Evolutionary conservation across 2,888 invertebrate species (phyloP).

Genomic region (Drosophila heteroneura): DNA sequence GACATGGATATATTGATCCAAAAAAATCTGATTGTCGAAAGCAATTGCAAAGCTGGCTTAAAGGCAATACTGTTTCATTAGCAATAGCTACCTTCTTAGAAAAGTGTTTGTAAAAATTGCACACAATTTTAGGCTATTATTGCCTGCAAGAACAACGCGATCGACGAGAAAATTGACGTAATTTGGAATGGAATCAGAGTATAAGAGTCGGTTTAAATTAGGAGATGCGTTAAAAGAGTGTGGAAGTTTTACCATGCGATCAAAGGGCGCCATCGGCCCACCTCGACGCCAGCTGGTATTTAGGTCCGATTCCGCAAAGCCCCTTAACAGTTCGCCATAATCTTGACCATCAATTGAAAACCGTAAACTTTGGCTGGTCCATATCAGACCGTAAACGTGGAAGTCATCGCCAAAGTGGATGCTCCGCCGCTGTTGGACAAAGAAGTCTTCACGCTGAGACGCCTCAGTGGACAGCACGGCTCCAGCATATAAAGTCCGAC

Average conservation of each 20-base stretch:
- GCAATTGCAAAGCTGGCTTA: neutral
- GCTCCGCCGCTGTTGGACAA: conserved; percentile 61
- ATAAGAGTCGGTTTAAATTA: neutral
- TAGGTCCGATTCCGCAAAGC: conserved; percentile 74
- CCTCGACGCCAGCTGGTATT: conserved; percentile 82
- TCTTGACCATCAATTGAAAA: conserved; percentile 87
- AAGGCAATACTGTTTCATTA: neutral
- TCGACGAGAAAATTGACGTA: neutral
- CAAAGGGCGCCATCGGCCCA: conserved; percentile 89
- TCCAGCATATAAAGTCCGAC: conserved; percentile 76
- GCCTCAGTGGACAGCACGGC: conserved; percentile 76
- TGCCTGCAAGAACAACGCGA: neutral
- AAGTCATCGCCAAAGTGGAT: conserved; percentile 87
- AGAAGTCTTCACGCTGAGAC: conserved; percentile 56
- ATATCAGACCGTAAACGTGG: conserved; percentile 90
- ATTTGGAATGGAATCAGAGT: neutral
- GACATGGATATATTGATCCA: too few relatives aligned
- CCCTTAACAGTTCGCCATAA: conserved; percentile 85
- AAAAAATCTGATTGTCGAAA: neutral
- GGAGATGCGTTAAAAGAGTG: neutral
- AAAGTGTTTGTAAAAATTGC: neutral
- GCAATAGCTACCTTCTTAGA: neutral
- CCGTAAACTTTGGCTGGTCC: too few relatives aligned
- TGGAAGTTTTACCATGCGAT: conserved; percentile 87
- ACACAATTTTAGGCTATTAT: neutral